These are phyloP conservation scores for Hyaena hyaena DNA, from an alignment of 2,113 vertebrate species.

Conservation along the genomic window DNA sequence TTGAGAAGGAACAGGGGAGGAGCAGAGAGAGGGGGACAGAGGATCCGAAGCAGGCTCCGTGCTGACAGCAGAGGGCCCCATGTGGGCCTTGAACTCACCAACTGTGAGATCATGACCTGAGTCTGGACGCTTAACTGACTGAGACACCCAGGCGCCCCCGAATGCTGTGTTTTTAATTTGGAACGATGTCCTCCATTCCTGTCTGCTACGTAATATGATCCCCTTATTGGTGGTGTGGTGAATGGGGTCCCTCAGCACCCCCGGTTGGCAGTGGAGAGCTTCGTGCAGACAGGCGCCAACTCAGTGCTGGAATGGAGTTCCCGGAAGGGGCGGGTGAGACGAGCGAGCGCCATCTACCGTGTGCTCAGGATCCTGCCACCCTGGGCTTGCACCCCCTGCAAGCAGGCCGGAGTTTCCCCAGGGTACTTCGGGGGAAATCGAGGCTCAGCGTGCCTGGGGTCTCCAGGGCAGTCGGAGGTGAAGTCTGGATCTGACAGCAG, in stretches of 20 bases:
- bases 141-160: no score
- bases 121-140: no score
- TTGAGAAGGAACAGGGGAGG: no score
- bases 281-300: rapidly evolving
- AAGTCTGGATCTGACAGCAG: neutral
- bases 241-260: no score
- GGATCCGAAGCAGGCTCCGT: no score
- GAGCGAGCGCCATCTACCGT: rapidly evolving
- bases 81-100: no score
- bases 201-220: neutral
- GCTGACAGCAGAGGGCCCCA: no score
- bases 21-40: no score
- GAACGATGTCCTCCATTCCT: neutral
- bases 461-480: rapidly evolving
- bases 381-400: rapidly evolving
- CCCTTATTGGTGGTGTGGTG: neutral
- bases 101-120: no score
- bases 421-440: rapidly evolving
- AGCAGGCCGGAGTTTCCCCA: rapidly evolving
- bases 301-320: neutral
- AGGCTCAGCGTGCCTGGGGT: neutral
- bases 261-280: neutral
- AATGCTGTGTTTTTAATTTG: neutral
- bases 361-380: rapidly evolving
- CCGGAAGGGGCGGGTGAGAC: neutral